Evolutionary conservation across 2,797 vertebrate species (phyloP).

Genomic region (Dryobates pubescens): DNA sequence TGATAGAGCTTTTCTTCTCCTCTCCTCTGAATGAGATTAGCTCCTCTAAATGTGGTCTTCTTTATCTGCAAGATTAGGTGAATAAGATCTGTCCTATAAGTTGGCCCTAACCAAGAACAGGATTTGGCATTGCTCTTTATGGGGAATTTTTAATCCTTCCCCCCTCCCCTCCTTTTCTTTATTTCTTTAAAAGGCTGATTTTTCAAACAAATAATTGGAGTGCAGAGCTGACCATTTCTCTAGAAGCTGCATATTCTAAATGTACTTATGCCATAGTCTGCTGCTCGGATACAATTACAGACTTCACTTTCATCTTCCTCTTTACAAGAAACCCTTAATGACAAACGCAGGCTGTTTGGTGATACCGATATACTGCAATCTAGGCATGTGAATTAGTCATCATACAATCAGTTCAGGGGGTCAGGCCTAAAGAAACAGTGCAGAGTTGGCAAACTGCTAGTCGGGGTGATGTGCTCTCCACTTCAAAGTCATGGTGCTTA

Average conservation of each 20-base stretch:
- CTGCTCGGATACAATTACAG: conserved; percentile 81
- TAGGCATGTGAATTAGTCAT: conserved; percentile 88
- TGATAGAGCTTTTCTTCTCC: neutral
- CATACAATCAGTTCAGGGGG: conserved; percentile 86
- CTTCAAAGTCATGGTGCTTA: conserved; percentile 81
- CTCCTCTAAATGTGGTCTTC: neutral
- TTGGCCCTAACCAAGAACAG: neutral
- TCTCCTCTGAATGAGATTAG: neutral
- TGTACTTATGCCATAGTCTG: conserved; percentile 70
- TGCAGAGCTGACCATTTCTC: conserved; percentile 60
- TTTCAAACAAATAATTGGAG: conserved; percentile 68
- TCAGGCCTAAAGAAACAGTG: conserved; percentile 87
- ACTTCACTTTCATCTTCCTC: conserved; percentile 83
- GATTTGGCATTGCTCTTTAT: conserved; percentile 29
- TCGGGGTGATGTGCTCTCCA: conserved; percentile 75
- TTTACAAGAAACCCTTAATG: conserved; percentile 84
- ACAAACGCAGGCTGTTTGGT: conserved; percentile 82
- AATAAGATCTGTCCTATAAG: neutral
- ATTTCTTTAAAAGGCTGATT: conserved; percentile 29
- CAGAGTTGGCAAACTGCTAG: conserved; percentile 79
- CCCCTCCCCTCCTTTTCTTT: neutral
- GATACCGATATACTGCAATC: conserved; percentile 83
- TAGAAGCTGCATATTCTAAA: conserved; percentile 72
- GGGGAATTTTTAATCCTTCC: neutral
- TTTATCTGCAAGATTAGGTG: neutral